Base-by-base conservation (phyloP, 2,888 invertebrate genomes). In the Anticlea derivata region DNA sequence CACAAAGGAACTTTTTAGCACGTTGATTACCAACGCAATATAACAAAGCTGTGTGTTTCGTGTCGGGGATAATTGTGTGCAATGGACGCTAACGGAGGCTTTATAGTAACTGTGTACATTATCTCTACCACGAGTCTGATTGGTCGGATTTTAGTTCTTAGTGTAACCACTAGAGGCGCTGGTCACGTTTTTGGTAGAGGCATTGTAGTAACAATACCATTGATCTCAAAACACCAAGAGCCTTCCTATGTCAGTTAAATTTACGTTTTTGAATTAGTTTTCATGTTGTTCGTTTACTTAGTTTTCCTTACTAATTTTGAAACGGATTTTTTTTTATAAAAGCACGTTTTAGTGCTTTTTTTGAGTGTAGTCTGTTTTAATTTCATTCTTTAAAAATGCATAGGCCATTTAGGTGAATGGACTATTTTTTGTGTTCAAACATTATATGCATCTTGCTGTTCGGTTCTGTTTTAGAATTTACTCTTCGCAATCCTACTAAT, bases 261-360 rank as follows among this genome's bases (percentile, higher is more conserved):
- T 48, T 55, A 43, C 38, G 37, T 50, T 26, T 57, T 44, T 52
- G 30, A 34, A 47, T 29, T 43, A 49, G 24, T 37, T 27, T 30
- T 41, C 10, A 31, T 38, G 12, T 30, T 22, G 7, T 26, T 17
- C 43, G 30, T 40, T 12, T 17, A 20, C 8, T 7, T 47, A 12
- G 5, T 37, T 43, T 44, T 23, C 30, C 22, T 34, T 35, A 34
- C 27, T 30, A 33, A 40, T 39, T 29, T 33, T 43, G 17, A 47
- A 17, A 38, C 31, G 41, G 46, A 47, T 46, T 50, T 51, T 49
- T n/a, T 56, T 52, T 46, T 48, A 30, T 35, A 43, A 58, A 55
- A 68, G 78, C 76, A 76, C 78, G 78, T 79, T 79, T 79, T 79
- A 79, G 78, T 78, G 78, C 78, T 78, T 63, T 55, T n/a, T 38